phyloP scores from a whole-genome alignment of 2,888 invertebrate species.

The Watsonalla binaria region DNA sequence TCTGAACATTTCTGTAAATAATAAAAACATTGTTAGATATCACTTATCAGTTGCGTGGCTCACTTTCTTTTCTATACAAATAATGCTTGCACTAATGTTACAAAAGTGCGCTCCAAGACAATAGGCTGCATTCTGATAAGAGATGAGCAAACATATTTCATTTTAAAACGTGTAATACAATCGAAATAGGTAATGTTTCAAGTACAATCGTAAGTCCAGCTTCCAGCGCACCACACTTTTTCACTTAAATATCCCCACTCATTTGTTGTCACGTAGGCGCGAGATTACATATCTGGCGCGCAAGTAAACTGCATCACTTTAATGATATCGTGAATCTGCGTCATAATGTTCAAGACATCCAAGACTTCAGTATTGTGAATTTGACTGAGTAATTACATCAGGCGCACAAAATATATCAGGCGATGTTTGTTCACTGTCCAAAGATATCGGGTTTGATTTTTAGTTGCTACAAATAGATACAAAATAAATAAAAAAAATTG shows the following conservation, averaged over 20 bases:
- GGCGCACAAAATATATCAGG: too few relatives aligned
- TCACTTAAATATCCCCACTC: neutral
- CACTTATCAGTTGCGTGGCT: conserved; percentile 12
- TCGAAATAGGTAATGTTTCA: neutral
- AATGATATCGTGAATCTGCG: too few relatives aligned
- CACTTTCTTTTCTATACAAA: neutral
- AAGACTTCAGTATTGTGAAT: too few relatives aligned
- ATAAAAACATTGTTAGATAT: neutral
- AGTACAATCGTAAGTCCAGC: neutral
- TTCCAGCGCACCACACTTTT: neutral
- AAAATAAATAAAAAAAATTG: too few relatives aligned
- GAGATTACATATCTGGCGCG: neutral
- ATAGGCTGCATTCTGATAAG: neutral
- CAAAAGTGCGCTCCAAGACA: neutral
- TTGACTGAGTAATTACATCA: conserved; percentile 3
- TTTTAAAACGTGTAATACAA: neutral
- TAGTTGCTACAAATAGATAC: too few relatives aligned
- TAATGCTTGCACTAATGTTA: conserved; percentile 7
- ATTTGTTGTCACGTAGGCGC: neutral
- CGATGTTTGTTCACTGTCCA: too few relatives aligned
- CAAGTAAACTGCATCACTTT: too few relatives aligned
- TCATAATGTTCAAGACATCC: too few relatives aligned
- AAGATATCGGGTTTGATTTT: too few relatives aligned
- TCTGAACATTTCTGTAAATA: conserved; percentile 95
- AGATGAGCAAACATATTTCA: conserved; percentile 4